A percentile compares a stretch with the other conserved stretches of the same genome.
These are phyloP conservation scores for Apistogramma diplotaenia DNA, from an alignment of 2,113 vertebrate species.

Conservation along the genomic window DNA sequence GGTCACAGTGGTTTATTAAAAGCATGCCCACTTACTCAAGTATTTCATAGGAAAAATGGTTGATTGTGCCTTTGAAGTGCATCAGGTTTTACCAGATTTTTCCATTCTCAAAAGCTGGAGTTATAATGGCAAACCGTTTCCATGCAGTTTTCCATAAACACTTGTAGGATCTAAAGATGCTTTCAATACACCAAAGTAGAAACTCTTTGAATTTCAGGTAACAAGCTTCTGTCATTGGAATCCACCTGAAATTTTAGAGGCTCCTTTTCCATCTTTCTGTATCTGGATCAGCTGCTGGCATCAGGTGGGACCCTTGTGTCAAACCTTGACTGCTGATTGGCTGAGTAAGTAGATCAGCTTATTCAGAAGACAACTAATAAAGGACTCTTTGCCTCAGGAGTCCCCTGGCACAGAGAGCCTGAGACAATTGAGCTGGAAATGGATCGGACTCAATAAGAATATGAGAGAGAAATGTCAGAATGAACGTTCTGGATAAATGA, in stretches of 20 bases:
- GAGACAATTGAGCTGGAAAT: slow-evolving; percentile 50
- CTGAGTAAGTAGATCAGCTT: slow-evolving; percentile 72
- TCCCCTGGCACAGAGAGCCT: slow-evolving; percentile 35
- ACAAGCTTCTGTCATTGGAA: neutral
- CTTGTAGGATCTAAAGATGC: neutral
- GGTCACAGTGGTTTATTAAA: slow-evolving; percentile 74
- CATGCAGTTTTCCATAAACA: neutral
- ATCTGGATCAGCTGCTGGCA: slow-evolving; percentile 58
- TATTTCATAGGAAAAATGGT: slow-evolving; percentile 45
- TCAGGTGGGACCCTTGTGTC: slow-evolving; percentile 60
- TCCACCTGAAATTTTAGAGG: neutral
- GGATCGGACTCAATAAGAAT: slow-evolving; percentile 21
- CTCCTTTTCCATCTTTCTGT: slow-evolving; percentile 19
- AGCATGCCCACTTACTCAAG: slow-evolving; percentile 46
- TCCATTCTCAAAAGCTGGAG: neutral
- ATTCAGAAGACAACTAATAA: slow-evolving; percentile 68
- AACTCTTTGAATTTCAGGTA: neutral
- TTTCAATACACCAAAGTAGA: neutral
- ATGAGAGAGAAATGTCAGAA: neutral
- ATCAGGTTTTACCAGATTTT: neutral
- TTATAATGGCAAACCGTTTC: neutral
- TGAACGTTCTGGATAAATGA: slow-evolving; percentile 28
- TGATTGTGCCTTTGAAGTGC: slow-evolving; percentile 46
- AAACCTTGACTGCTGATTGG: slow-evolving; percentile 62
- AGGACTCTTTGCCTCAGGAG: slow-evolving; percentile 52